Conservation (phyloP, 2,888 invertebrate genomes). For the Rhagophthalmus giganteus region DNA sequence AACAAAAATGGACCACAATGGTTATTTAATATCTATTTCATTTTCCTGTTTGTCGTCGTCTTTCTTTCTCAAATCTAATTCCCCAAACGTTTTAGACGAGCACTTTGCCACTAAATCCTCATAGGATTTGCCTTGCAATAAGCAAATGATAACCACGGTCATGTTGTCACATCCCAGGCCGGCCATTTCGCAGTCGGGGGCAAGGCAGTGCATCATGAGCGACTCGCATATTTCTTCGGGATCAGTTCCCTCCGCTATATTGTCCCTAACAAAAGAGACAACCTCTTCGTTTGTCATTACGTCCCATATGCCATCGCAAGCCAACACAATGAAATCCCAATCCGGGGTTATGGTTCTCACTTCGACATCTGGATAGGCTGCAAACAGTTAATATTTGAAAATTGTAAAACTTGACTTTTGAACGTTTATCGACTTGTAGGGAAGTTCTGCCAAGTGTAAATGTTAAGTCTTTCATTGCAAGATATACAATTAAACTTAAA, state of each 20-base stretch:
- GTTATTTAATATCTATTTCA: background rate
- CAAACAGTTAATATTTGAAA: no score
- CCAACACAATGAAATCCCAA: conserved; percentile 95
- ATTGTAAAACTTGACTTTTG: conserved; percentile 11
- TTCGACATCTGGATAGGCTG: conserved; percentile 92
- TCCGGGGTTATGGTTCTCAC: conserved; percentile 79
- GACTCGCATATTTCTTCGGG: conserved; percentile 96
- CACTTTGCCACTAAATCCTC: conserved; percentile 52
- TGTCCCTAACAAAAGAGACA: conserved; percentile 82
- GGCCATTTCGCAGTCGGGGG: conserved; percentile 96
- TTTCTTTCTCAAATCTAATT: no score
- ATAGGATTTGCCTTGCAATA: conserved; percentile 64
- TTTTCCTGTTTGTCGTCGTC: no score
- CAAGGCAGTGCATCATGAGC: conserved; percentile 90
- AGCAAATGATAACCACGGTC: conserved; percentile 91
- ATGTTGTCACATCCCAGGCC: conserved; percentile 99
- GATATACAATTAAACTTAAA: no score
- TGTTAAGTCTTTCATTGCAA: no score
- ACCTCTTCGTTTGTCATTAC: conserved; percentile 95
- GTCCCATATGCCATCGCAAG: conserved; percentile 99
- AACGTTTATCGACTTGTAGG: no score
- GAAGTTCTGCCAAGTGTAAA: no score
- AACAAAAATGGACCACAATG: background rate
- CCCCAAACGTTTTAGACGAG: conserved; percentile 15
- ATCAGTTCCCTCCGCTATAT: conserved; percentile 79